Conservation (phyloP, 1,140 invertebrate genomes). For the Adoxophyes honmai region DNA sequence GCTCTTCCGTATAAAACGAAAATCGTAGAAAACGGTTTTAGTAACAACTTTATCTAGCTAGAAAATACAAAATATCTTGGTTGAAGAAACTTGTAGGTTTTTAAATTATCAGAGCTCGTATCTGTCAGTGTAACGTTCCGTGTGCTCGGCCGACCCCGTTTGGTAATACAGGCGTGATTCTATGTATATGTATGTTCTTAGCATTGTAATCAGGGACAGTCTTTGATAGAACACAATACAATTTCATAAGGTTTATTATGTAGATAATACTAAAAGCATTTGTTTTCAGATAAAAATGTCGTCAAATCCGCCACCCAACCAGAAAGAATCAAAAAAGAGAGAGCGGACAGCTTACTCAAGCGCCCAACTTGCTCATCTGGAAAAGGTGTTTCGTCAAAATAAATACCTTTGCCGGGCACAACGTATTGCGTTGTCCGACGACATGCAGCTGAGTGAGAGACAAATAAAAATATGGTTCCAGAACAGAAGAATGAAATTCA, state of each 20-base stretch:
- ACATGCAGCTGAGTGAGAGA: conserved; percentile 85
- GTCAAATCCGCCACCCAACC: conserved; percentile 47
- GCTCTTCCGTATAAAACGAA: conserved; percentile 37
- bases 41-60: no score
- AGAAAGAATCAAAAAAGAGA: conserved; percentile 68
- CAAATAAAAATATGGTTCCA: conserved; percentile 98
- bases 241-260: no score
- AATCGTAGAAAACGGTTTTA: no score
- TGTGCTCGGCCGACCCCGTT: no score
- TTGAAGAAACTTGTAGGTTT: conserved; percentile 61
- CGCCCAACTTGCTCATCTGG: conserved; percentile 87
- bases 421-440: conserved; percentile 87
- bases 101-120: conserved; percentile 62
- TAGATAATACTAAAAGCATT: no score
- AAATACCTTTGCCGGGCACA: conserved; percentile 88
- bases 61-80: conserved; percentile 47
- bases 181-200: no score
- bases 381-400: conserved; percentile 88
- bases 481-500: conserved; percentile 95
- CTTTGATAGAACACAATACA: no score
- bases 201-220: no score
- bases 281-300: conserved; percentile 60
- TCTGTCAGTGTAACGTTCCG: no score
- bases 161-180: no score
- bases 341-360: conserved; percentile 88